Base-by-base conservation (phyloP, 2,797 vertebrate genomes). In the Dryobates pubescens region DNA sequence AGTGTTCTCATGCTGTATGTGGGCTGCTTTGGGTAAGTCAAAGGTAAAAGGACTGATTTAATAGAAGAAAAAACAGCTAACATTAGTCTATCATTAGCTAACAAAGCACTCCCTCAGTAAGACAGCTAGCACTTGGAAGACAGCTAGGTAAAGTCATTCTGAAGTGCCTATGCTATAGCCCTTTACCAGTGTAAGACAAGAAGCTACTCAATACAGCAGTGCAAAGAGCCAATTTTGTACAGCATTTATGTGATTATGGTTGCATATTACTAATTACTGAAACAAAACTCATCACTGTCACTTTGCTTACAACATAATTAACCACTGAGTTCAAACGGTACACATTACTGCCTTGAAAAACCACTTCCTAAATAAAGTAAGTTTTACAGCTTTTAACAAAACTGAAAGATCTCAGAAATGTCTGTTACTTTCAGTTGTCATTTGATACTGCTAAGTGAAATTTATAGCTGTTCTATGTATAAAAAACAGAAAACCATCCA, bases 271-370 rank as follows among this genome's bases (percentile, higher is more conserved):
- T 77, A 88, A 72, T 77, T 56, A 77, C 9, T 45, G 4, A 80
- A 63, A 17, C 74, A 76, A 90, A 94, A 90, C 73, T 57, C 49
- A 77, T 59, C 77, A 61, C 9, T 74, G n/a, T 38, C 47, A 80
- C 16, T 85, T 89, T 59, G 65, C 43, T 92, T 71, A 80, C 29
- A 90, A 78, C 56, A 88, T 30, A 85, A 85, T 82, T 72, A 90
- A 72, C 34, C 36, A 86, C 59, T 62, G 73, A 61, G 9, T 75
- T 92, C 49, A 71, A 91, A 85, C 26, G 82, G 30, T 34, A 93
- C 64, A 63, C 8, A 7, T 30, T 86, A 74, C 34, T 89, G 36
- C 69, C 54, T 77, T 65, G 59, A 64, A 84, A 86, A 86, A 77
- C 54, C 11, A 63, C 45, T 85, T 75, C 13, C 47, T n/a, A n/a